A percentile compares a stretch with the other conserved stretches of the same genome.
These are phyloP conservation scores for Diorhabda carinulata DNA, from an alignment of 1,140 invertebrate genomes.

Conservation along the genomic window DNA sequence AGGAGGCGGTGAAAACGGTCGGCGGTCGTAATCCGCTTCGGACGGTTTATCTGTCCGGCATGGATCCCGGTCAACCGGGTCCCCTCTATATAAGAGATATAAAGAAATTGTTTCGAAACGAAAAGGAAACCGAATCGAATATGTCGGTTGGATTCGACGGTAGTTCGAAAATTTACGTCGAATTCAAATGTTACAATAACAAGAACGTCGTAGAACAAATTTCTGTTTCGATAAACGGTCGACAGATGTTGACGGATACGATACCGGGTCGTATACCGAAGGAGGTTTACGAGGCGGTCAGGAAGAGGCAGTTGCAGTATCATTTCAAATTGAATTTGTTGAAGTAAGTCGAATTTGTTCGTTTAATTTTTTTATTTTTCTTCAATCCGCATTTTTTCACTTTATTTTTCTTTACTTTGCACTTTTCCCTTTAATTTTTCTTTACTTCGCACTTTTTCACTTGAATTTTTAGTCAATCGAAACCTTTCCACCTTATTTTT, in stretches of 20 bases:
- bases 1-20: constrained; percentile 62
- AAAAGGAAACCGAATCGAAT: constrained; percentile 36
- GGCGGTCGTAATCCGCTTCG: constrained; percentile 68
- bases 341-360: constrained; percentile 48
- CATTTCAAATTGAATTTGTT: constrained; percentile 53
- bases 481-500: no score
- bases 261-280: constrained; percentile 61
- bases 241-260: constrained; percentile 37
- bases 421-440: no score
- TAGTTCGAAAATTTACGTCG: constrained; percentile 57
- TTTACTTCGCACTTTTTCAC: no score
- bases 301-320: constrained; percentile 58
- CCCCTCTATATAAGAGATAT: constrained; percentile 33
- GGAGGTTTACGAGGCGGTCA: constrained; percentile 75
- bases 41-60: constrained; percentile 69
- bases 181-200: constrained; percentile 51
- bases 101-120: constrained; percentile 27
- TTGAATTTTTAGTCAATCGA: no score
- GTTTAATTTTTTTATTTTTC: background rate
- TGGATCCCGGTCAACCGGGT: constrained; percentile 59
- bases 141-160: constrained; percentile 63
- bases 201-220: background rate
- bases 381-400: no score
- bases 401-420: no score
- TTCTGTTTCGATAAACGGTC: constrained; percentile 31